Percentiles rank a stretch among this genome's conserved stretches.
phyloP scores from a whole-genome alignment of 1,140 invertebrate species.

The Goniozus legneri region DNA sequence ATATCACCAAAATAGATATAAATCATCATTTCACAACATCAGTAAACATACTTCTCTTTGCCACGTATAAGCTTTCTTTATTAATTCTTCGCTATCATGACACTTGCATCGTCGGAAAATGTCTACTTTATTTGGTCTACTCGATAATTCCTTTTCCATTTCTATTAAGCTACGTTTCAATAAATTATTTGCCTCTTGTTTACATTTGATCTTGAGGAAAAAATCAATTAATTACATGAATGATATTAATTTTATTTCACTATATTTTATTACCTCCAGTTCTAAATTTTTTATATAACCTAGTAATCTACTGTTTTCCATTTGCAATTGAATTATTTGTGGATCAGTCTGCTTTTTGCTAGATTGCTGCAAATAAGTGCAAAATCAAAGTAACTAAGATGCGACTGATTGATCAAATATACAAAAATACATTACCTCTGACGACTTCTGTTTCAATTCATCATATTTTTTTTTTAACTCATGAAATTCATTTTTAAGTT shows the following conservation, averaged over 20 bases:
- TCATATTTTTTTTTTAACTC: slow-evolving; percentile 38
- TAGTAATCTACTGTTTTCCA: slow-evolving; percentile 25
- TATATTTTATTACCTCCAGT: slow-evolving; percentile 34
- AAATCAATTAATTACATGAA: neutral
- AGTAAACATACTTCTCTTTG: too few relatives aligned
- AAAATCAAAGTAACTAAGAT: neutral
- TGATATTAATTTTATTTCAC: too few relatives aligned
- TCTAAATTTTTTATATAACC: slow-evolving; percentile 33
- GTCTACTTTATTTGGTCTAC: slow-evolving; percentile 25
- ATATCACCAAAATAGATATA: too few relatives aligned
- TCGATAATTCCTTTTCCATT: slow-evolving; percentile 32
- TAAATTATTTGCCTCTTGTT: slow-evolving; percentile 33
- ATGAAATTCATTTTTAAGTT: slow-evolving; percentile 32
- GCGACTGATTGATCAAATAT: slow-evolving; percentile 1
- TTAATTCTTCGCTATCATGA: slow-evolving; percentile 27
- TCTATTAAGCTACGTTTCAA: slow-evolving; percentile 30
- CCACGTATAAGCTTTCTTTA: too few relatives aligned
- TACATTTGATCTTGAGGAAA: slow-evolving; percentile 28
- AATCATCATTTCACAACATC: too few relatives aligned
- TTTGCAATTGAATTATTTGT: slow-evolving; percentile 26
- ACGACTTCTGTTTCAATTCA: slow-evolving; percentile 29
- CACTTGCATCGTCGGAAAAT: slow-evolving; percentile 23
- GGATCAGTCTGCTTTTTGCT: slow-evolving; percentile 24
- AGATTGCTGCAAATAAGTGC: slow-evolving; percentile 24
- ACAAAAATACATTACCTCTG: slow-evolving; percentile 18